Conservation (phyloP, 2,888 invertebrate genomes). For the Ormyrus pomaceus region DNA sequence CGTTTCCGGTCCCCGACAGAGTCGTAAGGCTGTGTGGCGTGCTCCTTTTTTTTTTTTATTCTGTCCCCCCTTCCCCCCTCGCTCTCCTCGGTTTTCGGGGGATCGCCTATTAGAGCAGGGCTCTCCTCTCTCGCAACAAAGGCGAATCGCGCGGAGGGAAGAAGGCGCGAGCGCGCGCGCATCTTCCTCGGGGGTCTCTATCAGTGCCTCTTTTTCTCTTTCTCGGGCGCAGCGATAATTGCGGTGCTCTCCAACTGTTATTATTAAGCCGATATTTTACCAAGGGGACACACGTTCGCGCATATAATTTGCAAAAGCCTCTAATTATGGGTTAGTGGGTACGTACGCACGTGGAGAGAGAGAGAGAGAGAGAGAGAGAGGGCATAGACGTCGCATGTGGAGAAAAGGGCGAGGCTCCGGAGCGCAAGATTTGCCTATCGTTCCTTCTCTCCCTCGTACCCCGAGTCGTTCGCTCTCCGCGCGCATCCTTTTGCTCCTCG, state of each 20-base stretch:
- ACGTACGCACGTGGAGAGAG: constrained; percentile 56
- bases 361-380: constrained; percentile 33
- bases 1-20: constrained; percentile 61
- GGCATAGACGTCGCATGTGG: neutral
- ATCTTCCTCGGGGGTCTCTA: constrained; percentile 65
- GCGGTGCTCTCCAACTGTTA: constrained; percentile 75
- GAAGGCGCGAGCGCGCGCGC: constrained; percentile 17
- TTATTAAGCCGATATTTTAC: constrained; percentile 76
- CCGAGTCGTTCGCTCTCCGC: constrained; percentile 60
- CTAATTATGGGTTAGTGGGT: constrained; percentile 73
- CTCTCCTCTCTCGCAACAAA: constrained; percentile 58
- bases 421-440: constrained; percentile 58
- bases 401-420: constrained; percentile 66
- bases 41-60: constrained; percentile 28
- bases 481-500: neutral
- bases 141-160: constrained; percentile 52
- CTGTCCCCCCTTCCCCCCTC: constrained; percentile 45
- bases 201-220: neutral
- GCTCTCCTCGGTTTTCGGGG: constrained; percentile 45
- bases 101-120: constrained; percentile 60
- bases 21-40: neutral
- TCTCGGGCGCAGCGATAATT: constrained; percentile 68
- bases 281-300: constrained; percentile 75
- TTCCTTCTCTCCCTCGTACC: constrained; percentile 32
- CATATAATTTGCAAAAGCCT: constrained; percentile 76